A percentile compares a stretch with the other conserved stretches of the same genome.
These are phyloP conservation scores for Dicentrarchus labrax DNA, from an alignment of 2,113 vertebrate genomes.

Conservation along the genomic window DNA sequence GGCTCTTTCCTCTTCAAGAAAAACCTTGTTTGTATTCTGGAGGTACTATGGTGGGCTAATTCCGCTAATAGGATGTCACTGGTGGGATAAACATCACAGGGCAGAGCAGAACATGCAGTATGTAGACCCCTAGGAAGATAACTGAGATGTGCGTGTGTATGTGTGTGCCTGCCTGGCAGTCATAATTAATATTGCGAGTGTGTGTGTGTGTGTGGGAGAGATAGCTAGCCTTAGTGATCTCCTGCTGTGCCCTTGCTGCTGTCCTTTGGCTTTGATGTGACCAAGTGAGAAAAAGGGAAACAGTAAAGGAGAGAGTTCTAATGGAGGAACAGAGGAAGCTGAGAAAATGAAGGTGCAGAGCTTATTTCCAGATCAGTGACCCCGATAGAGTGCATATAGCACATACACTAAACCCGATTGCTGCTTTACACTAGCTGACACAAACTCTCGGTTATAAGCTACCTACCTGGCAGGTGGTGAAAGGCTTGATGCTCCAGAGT, in stretches of 20 bases:
- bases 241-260: constrained; percentile 71
- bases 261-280: constrained; percentile 74
- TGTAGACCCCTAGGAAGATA: constrained; percentile 69
- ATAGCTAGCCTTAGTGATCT: constrained; percentile 57
- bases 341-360: constrained; percentile 34
- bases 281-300: constrained; percentile 40
- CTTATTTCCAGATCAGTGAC: constrained; percentile 5
- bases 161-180: constrained; percentile 48
- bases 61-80: constrained; percentile 71
- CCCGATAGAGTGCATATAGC: background rate
- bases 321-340: constrained; percentile 27
- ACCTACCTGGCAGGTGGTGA: constrained; percentile 94
- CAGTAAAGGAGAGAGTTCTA: background rate
- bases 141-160: constrained; percentile 29
- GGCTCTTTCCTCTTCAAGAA: constrained; percentile 12
- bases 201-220: constrained; percentile 47
- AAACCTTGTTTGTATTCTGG: constrained; percentile 61
- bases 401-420: background rate
- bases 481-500: constrained; percentile 96
- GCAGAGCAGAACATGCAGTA: constrained; percentile 65
- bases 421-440: background rate
- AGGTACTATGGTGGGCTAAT: constrained; percentile 51
- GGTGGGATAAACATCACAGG: constrained; percentile 78
- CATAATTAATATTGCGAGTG: constrained; percentile 71
- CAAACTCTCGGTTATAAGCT: background rate